Percentiles rank a stretch among this genome's conserved stretches.
Evolutionary conservation across 2,113 vertebrate species (phyloP).

Genomic region (Leucopsar rothschildi): DNA sequence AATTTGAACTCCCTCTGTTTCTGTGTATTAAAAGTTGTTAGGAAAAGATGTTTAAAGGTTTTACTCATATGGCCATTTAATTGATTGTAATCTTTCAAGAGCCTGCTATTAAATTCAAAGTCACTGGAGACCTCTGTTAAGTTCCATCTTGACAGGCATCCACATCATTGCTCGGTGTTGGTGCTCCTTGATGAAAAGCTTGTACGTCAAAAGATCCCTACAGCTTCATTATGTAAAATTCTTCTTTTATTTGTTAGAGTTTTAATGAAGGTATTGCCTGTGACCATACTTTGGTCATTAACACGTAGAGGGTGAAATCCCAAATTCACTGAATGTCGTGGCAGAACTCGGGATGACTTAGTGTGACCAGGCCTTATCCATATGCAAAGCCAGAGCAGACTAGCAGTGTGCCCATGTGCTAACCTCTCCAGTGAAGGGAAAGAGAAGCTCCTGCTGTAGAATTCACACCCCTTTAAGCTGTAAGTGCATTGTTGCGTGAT

Average conservation of each 20-base stretch:
- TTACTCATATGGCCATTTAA: not conserved
- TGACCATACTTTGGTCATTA: not conserved
- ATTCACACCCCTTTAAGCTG: rapidly evolving
- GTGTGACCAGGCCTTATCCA: not conserved
- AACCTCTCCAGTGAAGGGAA: not conserved
- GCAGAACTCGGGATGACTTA: not conserved
- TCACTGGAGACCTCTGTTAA: not conserved
- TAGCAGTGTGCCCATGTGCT: rapidly evolving
- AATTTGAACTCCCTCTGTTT: not conserved
- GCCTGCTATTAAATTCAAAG: not conserved
- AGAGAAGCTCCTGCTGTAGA: not conserved
- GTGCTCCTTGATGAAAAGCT: not conserved
- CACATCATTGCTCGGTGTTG: not conserved
- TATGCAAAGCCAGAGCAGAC: not conserved
- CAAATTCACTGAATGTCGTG: not conserved
- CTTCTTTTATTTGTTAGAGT: not conserved
- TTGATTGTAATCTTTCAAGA: not conserved
- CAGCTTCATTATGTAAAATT: not conserved
- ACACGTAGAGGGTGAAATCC: not conserved
- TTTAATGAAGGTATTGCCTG: not conserved
- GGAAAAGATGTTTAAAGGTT: not conserved
- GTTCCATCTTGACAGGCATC: not conserved
- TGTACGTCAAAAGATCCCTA: not conserved
- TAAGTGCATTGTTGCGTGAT: not conserved
- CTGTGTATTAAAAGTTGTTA: not conserved